Percentiles rank a stretch among this genome's conserved stretches.
phyloP scores from a whole-genome alignment of 1,140 invertebrate species.

The Alviniconcha marisindica region DNA sequence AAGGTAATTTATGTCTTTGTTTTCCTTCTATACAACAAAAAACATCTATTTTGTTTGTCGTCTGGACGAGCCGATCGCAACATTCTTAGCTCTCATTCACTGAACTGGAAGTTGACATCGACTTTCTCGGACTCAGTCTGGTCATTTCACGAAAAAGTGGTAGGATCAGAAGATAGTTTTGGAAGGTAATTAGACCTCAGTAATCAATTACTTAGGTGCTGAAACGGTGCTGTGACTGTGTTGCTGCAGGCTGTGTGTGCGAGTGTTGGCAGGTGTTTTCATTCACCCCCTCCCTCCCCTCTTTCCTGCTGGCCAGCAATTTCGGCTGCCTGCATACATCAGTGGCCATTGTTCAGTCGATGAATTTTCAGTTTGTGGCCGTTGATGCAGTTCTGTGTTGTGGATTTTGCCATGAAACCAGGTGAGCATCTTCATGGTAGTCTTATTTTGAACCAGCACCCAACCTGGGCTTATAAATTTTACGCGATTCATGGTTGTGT shows the following conservation, averaged over 20 bases:
- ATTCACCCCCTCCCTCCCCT: conserved; percentile 9
- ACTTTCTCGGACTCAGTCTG: background rate
- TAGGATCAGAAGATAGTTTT: no score
- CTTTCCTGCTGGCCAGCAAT: background rate
- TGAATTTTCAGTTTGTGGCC: conserved; percentile 7
- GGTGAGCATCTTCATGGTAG: no score
- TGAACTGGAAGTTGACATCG: conserved; percentile 8
- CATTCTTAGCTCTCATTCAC: background rate
- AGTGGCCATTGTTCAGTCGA: conserved; percentile 20
- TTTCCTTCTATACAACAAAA: background rate
- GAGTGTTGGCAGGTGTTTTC: conserved; percentile 23
- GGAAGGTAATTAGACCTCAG: no score
- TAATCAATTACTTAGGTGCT: no score
- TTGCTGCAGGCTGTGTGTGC: background rate
- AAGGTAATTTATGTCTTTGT: background rate
- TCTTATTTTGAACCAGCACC: no score
- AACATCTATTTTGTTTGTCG: background rate
- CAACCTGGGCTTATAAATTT: no score
- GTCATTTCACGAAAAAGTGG: no score
- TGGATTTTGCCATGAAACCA: no score
- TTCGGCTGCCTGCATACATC: conserved; percentile 11
- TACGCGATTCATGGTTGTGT: no score
- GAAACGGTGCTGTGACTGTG: background rate
- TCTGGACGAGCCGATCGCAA: background rate
- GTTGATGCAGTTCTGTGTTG: background rate